These are phyloP conservation scores for Orius laevigatus DNA, from an alignment of 1,140 invertebrate genomes.

Conservation along the genomic window DNA sequence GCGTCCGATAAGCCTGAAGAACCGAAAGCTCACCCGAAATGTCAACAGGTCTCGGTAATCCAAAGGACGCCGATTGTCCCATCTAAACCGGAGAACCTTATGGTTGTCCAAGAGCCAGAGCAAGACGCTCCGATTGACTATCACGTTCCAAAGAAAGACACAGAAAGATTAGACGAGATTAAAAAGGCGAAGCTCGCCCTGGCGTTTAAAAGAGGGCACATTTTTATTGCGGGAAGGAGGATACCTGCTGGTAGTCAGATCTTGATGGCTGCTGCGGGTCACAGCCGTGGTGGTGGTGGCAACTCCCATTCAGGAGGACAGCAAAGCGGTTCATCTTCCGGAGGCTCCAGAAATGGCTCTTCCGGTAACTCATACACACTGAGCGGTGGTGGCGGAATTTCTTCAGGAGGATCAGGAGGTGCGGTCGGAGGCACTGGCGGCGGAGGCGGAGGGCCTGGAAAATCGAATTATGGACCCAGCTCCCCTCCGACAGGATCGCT, in stretches of 20 bases:
- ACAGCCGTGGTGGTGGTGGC: conserved; percentile 44
- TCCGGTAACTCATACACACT: conserved; percentile 30
- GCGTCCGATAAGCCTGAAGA: conserved; percentile 35
- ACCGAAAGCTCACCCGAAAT: conserved; percentile 17
- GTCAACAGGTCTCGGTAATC: conserved; percentile 43
- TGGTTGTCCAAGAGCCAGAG: conserved; percentile 31
- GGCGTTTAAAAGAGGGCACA: conserved; percentile 18
- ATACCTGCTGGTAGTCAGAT: conserved; percentile 24
- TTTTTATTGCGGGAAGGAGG: conserved; percentile 26
- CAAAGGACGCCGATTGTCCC: conserved; percentile 50
- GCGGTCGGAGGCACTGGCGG: conserved; percentile 33
- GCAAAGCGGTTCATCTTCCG: conserved; percentile 13
- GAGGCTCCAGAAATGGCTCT: conserved; percentile 25
- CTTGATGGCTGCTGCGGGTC: conserved; percentile 50
- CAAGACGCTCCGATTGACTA: conserved; percentile 78
- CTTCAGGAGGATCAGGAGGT: conserved; percentile 31
- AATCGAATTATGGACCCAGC: conserved; percentile 65
- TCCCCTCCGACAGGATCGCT: conserved; percentile 65
- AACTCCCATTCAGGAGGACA: conserved; percentile 20
- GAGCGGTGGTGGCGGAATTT: conserved; percentile 25
- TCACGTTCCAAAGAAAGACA: conserved; percentile 56
- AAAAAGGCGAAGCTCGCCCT: conserved; percentile 29
- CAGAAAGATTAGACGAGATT: conserved; percentile 25
- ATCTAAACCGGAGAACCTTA: conserved; percentile 22
- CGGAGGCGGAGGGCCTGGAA: conserved; percentile 25